Evolutionary conservation across 30 jellyfish, hydroid and myxozoan genomes (phyloP).

Genomic region (Turritopsis dohrnii): DNA sequence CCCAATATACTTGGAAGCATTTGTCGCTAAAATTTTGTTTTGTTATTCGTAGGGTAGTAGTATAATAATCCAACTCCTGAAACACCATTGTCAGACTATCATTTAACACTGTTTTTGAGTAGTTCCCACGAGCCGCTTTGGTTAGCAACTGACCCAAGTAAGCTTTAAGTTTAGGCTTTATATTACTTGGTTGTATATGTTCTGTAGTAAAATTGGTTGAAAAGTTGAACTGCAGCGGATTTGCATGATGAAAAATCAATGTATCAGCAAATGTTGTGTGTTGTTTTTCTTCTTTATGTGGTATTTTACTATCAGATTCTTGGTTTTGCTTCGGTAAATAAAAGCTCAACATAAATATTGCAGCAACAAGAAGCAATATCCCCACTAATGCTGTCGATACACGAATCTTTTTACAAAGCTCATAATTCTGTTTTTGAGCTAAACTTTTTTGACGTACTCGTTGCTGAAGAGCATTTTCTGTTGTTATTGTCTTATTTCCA

Average conservation of each 20-base stretch:
- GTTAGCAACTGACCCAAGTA: constrained; percentile 16
- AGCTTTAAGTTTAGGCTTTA: background rate
- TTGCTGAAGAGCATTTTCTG: background rate
- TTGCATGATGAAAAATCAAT: background rate
- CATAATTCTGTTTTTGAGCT: constrained; percentile 32
- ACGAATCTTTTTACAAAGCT: constrained; percentile 62
- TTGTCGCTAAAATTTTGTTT: constrained; percentile 4
- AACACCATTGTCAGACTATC: constrained; percentile 1
- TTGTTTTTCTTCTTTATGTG: background rate
- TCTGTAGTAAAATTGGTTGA: background rate
- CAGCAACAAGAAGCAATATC: constrained; percentile 73
- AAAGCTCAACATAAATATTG: constrained; percentile 81
- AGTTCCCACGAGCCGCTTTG: constrained; percentile 11
- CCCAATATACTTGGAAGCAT: constrained; percentile 28
- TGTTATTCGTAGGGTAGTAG: constrained; percentile 10
- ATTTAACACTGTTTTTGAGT: background rate
- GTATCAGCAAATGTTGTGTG: background rate
- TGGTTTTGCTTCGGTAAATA: constrained; percentile 56
- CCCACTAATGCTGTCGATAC: constrained; percentile 72
- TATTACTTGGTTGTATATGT: background rate
- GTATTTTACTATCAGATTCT: background rate
- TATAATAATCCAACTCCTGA: constrained; percentile 9
- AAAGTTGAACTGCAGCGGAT: background rate
- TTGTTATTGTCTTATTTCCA: background rate
- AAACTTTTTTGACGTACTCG: background rate